Percentiles rank a stretch among this genome's conserved stretches.
Conservation (phyloP, 1,140 invertebrate species). For the Zaprionus nigranus region DNA sequence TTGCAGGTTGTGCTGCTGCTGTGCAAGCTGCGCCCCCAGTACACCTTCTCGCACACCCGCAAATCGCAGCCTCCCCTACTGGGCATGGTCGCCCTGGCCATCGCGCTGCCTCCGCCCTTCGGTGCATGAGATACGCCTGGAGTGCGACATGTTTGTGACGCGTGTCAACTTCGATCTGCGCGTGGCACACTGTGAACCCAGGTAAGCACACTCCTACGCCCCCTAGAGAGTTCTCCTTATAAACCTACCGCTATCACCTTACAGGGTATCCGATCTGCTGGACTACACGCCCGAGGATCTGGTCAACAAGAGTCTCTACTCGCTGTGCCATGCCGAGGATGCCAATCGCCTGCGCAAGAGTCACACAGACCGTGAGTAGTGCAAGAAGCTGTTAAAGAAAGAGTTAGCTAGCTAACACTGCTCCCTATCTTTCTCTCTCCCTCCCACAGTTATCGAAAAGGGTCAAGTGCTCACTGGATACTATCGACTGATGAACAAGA, state of each 20-base stretch:
- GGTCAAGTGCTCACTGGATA: conserved; percentile 98
- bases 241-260: fast-evolving
- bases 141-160: conserved; percentile 98
- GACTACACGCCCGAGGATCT: conserved; percentile 97
- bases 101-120: conserved; percentile 98
- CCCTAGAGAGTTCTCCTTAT: too few relatives aligned
- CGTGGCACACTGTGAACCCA: conserved; percentile 98
- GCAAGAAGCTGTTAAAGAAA: neutral
- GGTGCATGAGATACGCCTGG: conserved; percentile 97
- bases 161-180: conserved; percentile 97
- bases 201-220: conserved; percentile 86
- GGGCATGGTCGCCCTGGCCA: conserved; percentile 97
- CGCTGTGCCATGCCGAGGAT: conserved; percentile 97
- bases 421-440: too few relatives aligned
- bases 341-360: conserved; percentile 96
- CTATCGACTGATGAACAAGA: conserved; percentile 97
- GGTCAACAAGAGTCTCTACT: conserved; percentile 96
- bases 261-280: conserved; percentile 95
- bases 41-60: conserved; percentile 94
- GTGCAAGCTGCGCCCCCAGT: conserved; percentile 95
- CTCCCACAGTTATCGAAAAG: conserved; percentile 94
- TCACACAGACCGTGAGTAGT: conserved; percentile 95
- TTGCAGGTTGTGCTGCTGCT: conserved; percentile 95
- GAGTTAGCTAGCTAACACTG: neutral
- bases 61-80: conserved; percentile 93